These are phyloP conservation scores for Penaeus monodon DNA, from an alignment of 2,888 invertebrate genomes.

Conservation along the genomic window DNA sequence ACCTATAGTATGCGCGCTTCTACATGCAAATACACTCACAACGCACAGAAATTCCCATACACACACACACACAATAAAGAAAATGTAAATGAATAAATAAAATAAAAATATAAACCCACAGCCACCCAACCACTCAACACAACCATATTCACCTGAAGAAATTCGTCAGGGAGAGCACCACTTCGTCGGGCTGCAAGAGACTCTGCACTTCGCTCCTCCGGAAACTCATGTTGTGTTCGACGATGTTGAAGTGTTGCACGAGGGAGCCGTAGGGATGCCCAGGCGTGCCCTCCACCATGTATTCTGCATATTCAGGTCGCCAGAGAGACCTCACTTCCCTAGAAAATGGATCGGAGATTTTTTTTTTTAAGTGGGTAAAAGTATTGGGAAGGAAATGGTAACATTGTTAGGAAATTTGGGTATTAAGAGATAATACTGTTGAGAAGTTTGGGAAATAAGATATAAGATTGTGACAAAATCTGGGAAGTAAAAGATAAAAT, in stretches of 20 bases:
- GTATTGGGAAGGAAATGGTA: too few species aligned
- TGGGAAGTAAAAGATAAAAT: neutral
- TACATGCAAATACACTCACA: neutral
- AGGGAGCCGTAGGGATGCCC: constrained; percentile 95
- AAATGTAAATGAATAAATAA: too few species aligned
- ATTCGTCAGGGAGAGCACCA: constrained; percentile 89
- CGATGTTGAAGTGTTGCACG: constrained; percentile 96
- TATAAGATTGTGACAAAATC: neutral
- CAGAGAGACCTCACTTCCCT: constrained; percentile 87
- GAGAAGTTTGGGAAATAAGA: too few species aligned
- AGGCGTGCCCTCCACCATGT: constrained; percentile 99
- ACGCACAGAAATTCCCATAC: neutral
- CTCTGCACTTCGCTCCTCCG: constrained; percentile 79
- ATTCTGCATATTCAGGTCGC: constrained; percentile 98
- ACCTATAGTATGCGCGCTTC: too few species aligned
- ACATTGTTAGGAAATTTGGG: neutral
- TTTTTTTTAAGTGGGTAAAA: neutral
- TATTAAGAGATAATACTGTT: neutral
- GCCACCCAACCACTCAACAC: too few species aligned
- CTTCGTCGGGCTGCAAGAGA: constrained; percentile 81
- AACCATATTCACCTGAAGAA: constrained; percentile 83
- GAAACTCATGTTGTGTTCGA: constrained; percentile 96
- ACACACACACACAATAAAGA: too few species aligned
- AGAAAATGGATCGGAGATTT: constrained; percentile 66
- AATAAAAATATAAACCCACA: too few species aligned